Percentiles rank a stretch among this genome's conserved stretches.
Conservation (phyloP, 2,888 invertebrate species). For the Cheilosia vernalis region DNA sequence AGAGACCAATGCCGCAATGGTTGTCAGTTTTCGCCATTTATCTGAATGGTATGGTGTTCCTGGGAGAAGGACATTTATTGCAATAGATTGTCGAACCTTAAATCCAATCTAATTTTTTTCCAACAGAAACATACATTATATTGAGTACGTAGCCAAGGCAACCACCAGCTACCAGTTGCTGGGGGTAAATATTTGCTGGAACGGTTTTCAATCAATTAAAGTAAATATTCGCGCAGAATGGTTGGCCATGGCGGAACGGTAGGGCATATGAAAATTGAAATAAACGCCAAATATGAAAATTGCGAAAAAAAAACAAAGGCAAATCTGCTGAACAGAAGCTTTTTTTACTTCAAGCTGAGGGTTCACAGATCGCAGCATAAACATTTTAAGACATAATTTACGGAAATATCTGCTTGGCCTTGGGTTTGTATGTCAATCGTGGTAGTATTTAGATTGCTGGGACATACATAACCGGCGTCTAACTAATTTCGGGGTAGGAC, state of each 20-base stretch:
- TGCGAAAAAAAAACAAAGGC: not conserved
- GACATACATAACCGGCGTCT: too few relatives aligned
- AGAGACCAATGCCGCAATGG: slow-evolving; percentile 35
- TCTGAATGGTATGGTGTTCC: slow-evolving; percentile 2
- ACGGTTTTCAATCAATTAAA: slow-evolving; percentile 49
- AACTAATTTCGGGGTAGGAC: too few relatives aligned
- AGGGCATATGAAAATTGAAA: slow-evolving; percentile 15
- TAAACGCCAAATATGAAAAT: not conserved
- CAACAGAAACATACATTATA: not conserved
- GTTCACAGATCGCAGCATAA: too few relatives aligned
- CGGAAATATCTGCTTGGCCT: too few relatives aligned
- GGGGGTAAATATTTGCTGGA: slow-evolving; percentile 29
- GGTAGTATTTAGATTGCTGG: too few relatives aligned
- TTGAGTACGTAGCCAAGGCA: not conserved
- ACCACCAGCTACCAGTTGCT: slow-evolving; percentile 6
- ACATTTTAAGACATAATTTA: too few relatives aligned
- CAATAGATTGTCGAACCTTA: slow-evolving; percentile 12
- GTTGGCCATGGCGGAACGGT: not conserved
- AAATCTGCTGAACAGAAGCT: not conserved
- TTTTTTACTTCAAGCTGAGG: too few relatives aligned
- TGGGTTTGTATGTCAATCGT: too few relatives aligned
- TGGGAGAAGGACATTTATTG: slow-evolving; percentile 3
- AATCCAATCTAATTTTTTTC: not conserved
- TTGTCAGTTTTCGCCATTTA: slow-evolving; percentile 40
- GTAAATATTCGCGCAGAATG: slow-evolving; percentile 26